Base-by-base conservation (phyloP, 2,113 vertebrate species). In the Cepphus grylle region DNA sequence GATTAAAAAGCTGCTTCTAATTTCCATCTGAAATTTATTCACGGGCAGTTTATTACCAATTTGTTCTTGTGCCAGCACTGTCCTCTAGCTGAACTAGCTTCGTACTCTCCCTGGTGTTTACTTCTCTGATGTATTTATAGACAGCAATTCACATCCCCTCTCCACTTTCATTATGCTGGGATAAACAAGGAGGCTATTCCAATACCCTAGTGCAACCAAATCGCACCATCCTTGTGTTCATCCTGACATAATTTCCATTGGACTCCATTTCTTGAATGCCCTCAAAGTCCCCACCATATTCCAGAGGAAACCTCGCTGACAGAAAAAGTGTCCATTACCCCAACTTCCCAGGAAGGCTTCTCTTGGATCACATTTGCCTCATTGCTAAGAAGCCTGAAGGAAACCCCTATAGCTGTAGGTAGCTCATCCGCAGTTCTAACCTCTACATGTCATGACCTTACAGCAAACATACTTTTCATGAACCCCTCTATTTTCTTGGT, bases 21-120 rank as follows among this genome's bases (percentile, higher is more conserved):
- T 97, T 96, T 96, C 86, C 96, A 95, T 93, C 76, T 74, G 59
- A 92, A 96, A 97, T 96, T 94, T 96, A 97, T 96, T 95, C 96
- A 93, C 1, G 1, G 59, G 38, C 92, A 93, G 82, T 95, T 96
- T 96, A 96, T 92, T 96, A 96, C 83, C 88, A 90, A 94, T 88
- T 93, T 95, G 71, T 93, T 96, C 96, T 77, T 12, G 12, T 92
- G 94, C 96, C 93, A 96, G 93, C 78, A 85, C 85, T 96, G 96
- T 93, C 92, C 96, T 96, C 88, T 86, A 95, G 82, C 93, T 96
- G 90, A 95, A 97, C 90, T 58, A 96, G 92, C 76, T 94, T 63
- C 82, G 70, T 93, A 86, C 42, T 92, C 80, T 95, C 94, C 71
- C 88, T 78, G 42, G 90, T 94, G 86, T 94, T 96, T 93, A 88